Base-by-base conservation (phyloP, 1,140 invertebrate species). In the Papilio polytes region DNA sequence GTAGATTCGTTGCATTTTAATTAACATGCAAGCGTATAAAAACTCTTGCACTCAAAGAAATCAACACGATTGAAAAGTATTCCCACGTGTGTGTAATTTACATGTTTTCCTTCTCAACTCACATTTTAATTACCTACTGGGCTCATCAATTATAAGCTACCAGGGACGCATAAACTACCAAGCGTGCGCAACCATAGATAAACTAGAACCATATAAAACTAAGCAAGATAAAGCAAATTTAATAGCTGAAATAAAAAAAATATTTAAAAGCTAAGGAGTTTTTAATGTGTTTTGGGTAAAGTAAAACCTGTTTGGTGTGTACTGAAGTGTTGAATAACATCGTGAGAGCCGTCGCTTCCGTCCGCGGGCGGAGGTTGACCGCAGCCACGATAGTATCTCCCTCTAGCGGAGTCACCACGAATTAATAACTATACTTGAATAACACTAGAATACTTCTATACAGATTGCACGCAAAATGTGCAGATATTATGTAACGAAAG, bases 231-330 rank as follows among this genome's bases (percentile, higher is more conserved):
- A 77, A 53, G 51, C 31, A 53, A 78, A 59, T 26, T 78, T 78
- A 76, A 76, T 76, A 78, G 51, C 18, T 56, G 8, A 59, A 78
- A 78, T 63, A 66, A 78, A 78, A n/a, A 63, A 70, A 22, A 4
- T 63, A 63, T 20, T 82, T 44, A 79, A 73, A 82, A 70, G 77
- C 77, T 46, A 79, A 74, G 78, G 59, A 78, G 85, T 78, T 87
- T 88, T 88, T 87, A 87, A 88, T 86, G 87, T 85, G 85, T 85
- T 87, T 87, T 84, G 84, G 86, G 88, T 88, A 88, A 89, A 89
- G 88, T 82, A 83, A 87, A 89, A 89, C 88, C 87, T 84, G 87
- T 89, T 89, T 84, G 48, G 79, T 83, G 78, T 84, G 82, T 85
- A 84, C 83, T 87, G 81, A 86, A 85, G 88, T 86, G 86, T 89